phyloP scores from a whole-genome alignment of 1,140 invertebrate genomes.

The Rhynchophorus ferrugineus region DNA sequence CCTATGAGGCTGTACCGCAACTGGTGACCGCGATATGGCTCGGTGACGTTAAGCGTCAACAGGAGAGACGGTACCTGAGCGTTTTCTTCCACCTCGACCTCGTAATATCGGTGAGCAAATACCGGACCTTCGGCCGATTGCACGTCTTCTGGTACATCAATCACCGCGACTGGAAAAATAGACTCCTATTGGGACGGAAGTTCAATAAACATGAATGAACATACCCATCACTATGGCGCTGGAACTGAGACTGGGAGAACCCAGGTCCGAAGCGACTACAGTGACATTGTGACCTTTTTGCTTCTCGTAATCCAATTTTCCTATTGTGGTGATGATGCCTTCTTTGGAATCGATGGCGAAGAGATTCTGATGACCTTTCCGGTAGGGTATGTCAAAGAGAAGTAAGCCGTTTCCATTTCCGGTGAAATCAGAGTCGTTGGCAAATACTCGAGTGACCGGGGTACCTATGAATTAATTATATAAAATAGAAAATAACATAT shows the following conservation, averaged over 20 bases:
- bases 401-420: constrained; percentile 78
- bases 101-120: constrained; percentile 67
- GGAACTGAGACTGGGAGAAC: constrained; percentile 70
- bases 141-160: constrained; percentile 55
- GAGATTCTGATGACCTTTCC: constrained; percentile 54
- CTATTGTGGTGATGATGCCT: constrained; percentile 66
- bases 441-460: constrained; percentile 62
- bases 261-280: constrained; percentile 74
- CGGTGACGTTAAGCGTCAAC: constrained; percentile 60
- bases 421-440: constrained; percentile 76
- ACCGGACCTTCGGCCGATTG: constrained; percentile 48
- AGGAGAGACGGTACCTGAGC: constrained; percentile 59
- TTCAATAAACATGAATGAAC: too few relatives aligned
- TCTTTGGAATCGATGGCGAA: constrained; percentile 75
- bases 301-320: constrained; percentile 64
- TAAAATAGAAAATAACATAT: too few relatives aligned
- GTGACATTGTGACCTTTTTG: constrained; percentile 63
- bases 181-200: too few relatives aligned
- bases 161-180: constrained; percentile 48
- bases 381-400: constrained; percentile 58
- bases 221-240: constrained; percentile 56
- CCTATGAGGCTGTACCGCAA: constrained; percentile 53
- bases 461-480: constrained; percentile 38
- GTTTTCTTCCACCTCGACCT: constrained; percentile 71
- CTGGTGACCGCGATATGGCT: constrained; percentile 49